Percentiles rank a stretch among this genome's conserved stretches.
These are phyloP conservation scores for Limnephilus auricula DNA, from an alignment of 2,888 invertebrate species.

Conservation along the genomic window DNA sequence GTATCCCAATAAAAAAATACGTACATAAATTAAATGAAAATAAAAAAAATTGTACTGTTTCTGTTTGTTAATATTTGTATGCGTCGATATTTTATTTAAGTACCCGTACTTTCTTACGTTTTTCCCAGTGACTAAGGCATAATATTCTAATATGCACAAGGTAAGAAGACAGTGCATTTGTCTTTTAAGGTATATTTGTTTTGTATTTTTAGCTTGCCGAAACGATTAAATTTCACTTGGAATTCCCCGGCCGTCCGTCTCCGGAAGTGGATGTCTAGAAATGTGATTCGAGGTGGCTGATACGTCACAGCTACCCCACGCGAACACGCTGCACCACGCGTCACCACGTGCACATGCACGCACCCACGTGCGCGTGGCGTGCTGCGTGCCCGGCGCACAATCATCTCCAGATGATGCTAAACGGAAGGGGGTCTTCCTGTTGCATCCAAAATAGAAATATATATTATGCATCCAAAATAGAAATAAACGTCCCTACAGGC, in stretches of 20 bases:
- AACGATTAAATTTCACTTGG: background rate
- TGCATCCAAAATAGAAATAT: slow-evolving; percentile 32
- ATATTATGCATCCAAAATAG: background rate
- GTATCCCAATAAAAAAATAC: too few relatives aligned
- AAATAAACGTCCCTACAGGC: background rate
- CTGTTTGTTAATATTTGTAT: too few relatives aligned
- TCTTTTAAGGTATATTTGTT: background rate
- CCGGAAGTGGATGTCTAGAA: slow-evolving; percentile 5
- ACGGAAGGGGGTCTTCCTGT: slow-evolving; percentile 38
- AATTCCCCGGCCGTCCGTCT: slow-evolving; percentile 4
- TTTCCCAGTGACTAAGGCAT: background rate
- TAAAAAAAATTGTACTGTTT: too few relatives aligned
- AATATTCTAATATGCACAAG: background rate
- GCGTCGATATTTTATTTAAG: too few relatives aligned
- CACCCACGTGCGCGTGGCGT: slow-evolving; percentile 23
- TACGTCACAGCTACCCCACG: slow-evolving; percentile 33
- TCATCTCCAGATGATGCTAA: slow-evolving; percentile 11
- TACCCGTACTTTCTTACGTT: too few relatives aligned
- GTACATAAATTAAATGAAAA: too few relatives aligned
- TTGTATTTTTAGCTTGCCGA: background rate
- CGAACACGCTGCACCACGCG: slow-evolving; percentile 24
- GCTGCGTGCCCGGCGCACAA: slow-evolving; percentile 13
- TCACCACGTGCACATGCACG: slow-evolving; percentile 11
- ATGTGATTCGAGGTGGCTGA: background rate
- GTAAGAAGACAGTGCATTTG: too few relatives aligned